Base-by-base conservation (phyloP, 2,797 vertebrate genomes). In the Chrysolophus pictus region DNA sequence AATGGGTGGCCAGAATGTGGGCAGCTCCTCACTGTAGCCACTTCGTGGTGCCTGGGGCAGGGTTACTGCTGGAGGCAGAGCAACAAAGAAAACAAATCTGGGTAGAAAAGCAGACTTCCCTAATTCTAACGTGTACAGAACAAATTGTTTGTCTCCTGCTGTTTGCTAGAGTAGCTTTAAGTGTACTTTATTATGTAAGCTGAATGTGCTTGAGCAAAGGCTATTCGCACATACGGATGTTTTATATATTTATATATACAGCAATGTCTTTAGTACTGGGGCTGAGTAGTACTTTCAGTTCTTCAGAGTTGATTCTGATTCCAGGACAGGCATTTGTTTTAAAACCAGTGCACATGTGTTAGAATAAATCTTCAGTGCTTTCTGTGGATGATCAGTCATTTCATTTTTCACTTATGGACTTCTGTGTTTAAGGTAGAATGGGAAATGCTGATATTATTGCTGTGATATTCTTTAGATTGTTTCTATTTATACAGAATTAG, bases 1-100 rank as follows among this genome's bases (percentile, higher is more conserved):
- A 31, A 8, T n/a, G 65, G 12, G 9, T 2, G 59, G 24, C 41
- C 31, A 56, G 14, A 35, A 29, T 0, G 0, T 16, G 33, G 56
- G 58, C 65, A 60, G 39, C 67, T 87, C n/a, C 33, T 53, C 2
- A 31, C 58, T 58, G 0, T 22, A 41, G 49, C 55, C 46, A 1
- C 49, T 44, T 56, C 1, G 5, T 26, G 73, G 18, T 84, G 46
- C 33, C 79, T 58, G 78, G 16, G 44, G 56, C 28, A 5, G 31
- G 41, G 7, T 4, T 14, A 14, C 29, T 51, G 62, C 67, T 70
- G 37, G 6, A n/a, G 49, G 51, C 29, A 44, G 62, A 60, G 42
- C 60, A 79, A 19, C 6, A 15, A 22, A 47, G 33, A 63, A 31
- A 39, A 22, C 17, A 42, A 12, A 28, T 75, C 37, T 29, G 23